A percentile compares a stretch with the other conserved stretches of the same genome.
Evolutionary conservation across 1,140 invertebrate genomes (phyloP).

Genomic region (Spodoptera litura): DNA sequence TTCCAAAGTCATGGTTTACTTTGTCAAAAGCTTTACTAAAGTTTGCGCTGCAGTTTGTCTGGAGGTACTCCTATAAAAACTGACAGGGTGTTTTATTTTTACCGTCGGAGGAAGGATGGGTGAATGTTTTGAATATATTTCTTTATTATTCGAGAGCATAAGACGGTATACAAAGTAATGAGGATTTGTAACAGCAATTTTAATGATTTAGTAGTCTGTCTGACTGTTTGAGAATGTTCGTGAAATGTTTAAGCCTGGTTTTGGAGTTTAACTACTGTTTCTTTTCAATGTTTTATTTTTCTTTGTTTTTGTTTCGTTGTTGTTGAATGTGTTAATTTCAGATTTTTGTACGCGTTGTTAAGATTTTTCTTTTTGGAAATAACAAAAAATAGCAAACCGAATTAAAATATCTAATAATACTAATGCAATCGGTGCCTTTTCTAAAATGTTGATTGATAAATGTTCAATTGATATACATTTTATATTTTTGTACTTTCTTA

Average conservation of each 20-base stretch:
- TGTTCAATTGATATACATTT: too few species aligned
- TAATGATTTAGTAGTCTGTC: slow-evolving; percentile 47
- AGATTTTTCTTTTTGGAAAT: too few species aligned
- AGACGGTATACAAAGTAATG: slow-evolving; percentile 46
- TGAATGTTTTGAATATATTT: slow-evolving; percentile 44
- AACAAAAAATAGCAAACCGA: too few species aligned
- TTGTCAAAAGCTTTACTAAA: slow-evolving; percentile 6
- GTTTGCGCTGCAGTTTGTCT: not conserved
- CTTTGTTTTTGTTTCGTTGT: slow-evolving; percentile 7
- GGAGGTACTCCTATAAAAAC: slow-evolving; percentile 6
- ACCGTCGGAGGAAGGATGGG: not conserved
- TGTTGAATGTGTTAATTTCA: not conserved
- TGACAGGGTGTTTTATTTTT: slow-evolving; percentile 16
- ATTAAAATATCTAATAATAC: too few species aligned
- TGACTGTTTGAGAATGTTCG: slow-evolving; percentile 20
- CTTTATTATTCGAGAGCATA: slow-evolving; percentile 48
- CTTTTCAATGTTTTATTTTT: slow-evolving; percentile 23
- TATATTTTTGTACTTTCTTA: too few species aligned
- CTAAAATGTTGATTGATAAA: too few species aligned
- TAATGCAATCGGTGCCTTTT: too few species aligned
- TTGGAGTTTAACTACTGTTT: slow-evolving; percentile 4
- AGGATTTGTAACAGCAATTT: slow-evolving; percentile 53
- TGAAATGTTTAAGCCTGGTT: slow-evolving; percentile 19
- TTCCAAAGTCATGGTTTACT: not conserved
- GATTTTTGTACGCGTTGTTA: not conserved